These are phyloP conservation scores for Oikopleura vanhoeffeni DNA, from an alignment of 23 tunicate species.

Conservation along the genomic window DNA sequence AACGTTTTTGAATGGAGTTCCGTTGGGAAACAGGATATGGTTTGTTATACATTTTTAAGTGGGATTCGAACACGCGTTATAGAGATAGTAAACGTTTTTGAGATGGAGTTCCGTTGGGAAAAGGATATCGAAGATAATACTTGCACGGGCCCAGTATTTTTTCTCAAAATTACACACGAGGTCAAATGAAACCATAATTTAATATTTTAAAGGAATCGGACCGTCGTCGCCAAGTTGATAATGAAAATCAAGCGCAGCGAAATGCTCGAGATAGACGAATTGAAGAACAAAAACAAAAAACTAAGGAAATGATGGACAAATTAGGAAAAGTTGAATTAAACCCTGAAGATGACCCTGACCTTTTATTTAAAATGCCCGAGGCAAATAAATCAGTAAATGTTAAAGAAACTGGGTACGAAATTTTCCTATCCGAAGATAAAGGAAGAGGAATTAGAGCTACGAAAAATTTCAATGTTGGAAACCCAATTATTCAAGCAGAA, in stretches of 20 bases:
- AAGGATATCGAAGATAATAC: too few relatives aligned
- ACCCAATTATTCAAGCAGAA: conserved; percentile 30
- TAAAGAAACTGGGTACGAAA: conserved; percentile 17
- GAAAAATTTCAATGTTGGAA: conserved; percentile 45
- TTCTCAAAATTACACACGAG: too few relatives aligned
- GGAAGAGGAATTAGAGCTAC: conserved; percentile 75
- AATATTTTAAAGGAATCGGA: background rate
- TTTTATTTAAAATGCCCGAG: too few relatives aligned
- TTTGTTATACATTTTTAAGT: too few relatives aligned
- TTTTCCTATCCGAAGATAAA: conserved; percentile 31
- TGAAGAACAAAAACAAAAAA: background rate
- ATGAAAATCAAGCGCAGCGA: background rate
- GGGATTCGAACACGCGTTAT: too few relatives aligned
- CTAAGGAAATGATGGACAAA: background rate
- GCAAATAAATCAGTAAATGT: background rate
- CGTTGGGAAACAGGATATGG: too few relatives aligned
- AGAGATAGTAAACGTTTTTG: too few relatives aligned
- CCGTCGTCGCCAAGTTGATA: background rate
- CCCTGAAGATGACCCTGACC: background rate
- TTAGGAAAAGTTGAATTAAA: background rate
- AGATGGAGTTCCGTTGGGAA: too few relatives aligned
- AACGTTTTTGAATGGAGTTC: too few relatives aligned
- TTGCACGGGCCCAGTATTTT: too few relatives aligned
- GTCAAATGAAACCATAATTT: too few relatives aligned
- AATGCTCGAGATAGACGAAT: background rate